Evolutionary conservation across 2,113 vertebrate genomes (phyloP), one percentile per base, ranked within the genome.

Genomic region (Callipepla californica): DNA sequence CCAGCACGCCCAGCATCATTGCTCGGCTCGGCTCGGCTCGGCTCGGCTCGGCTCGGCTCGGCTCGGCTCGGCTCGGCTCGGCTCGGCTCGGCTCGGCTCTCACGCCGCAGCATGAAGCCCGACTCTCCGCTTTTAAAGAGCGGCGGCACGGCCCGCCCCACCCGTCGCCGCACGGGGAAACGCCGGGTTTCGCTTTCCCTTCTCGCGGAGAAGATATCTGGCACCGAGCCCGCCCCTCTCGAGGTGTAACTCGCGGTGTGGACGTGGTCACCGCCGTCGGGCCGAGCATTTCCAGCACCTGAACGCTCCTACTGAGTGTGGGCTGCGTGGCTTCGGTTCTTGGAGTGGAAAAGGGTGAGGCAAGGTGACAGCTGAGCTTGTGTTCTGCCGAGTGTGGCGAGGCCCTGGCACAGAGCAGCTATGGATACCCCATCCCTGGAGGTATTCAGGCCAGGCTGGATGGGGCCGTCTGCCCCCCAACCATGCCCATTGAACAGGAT

Each of bases 141-240:
- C 9, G 1, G 18, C 21, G 5, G 5, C 19, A 4, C 10, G 28
- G 2, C 4, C 15, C 12, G 18, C 5, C 62, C 47, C 47, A 6
- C 7, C 6, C 34, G 10, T 7, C 3, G 40, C 15, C 18, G 32
- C 55, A 14, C 7, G 7, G 38, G 10, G 61, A 89, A 95, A 18
- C 7, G 6, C 48, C 25, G 5, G 8, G 77, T 97, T 97, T 96
- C 94, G 77, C 67, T 96, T 96, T 93, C 80, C 23, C 4, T 93
- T 93, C 76, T 25, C 9, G 12, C 25, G 23, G 21, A 87, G 74
- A 6, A 1, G 74, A 91, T 92, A 95, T 65, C 44, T 73, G 91
- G 94, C 93, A 18, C 11, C 2, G 40, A 32, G 45, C 19, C 17
- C 16, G 2, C 12, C 42, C 26, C 45, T 73, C 2, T 5, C 1